Percentiles rank a stretch among this genome's conserved stretches.
Conservation (phyloP, 2,797 vertebrate genomes). For the Kryptolebias ocellatus region DNA sequence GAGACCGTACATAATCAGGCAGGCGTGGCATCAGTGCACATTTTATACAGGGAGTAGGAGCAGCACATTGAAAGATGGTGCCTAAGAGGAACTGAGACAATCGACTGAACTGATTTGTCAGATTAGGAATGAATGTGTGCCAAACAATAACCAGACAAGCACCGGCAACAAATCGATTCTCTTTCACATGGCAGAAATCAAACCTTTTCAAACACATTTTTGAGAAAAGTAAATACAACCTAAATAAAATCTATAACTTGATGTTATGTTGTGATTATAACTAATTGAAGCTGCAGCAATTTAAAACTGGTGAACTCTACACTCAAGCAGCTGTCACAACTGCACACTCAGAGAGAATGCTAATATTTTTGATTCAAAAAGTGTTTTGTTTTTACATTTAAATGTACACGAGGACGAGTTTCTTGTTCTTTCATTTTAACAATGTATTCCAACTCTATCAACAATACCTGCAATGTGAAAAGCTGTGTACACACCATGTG, state of each 20-base stretch:
- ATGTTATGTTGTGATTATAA: not conserved
- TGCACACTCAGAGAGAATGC: not conserved
- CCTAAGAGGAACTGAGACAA: slow-evolving; percentile 26
- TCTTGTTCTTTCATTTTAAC: too few species aligned
- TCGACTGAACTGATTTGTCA: slow-evolving; percentile 25
- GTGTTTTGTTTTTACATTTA: not conserved
- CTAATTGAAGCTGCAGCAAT: not conserved
- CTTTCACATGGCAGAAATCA: not conserved
- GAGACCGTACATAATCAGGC: slow-evolving; percentile 40
- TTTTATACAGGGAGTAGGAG: slow-evolving; percentile 29
- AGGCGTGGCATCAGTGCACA: slow-evolving; percentile 52
- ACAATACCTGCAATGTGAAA: too few species aligned
- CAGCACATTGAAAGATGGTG: slow-evolving; percentile 39
- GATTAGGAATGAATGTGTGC: slow-evolving; percentile 18
- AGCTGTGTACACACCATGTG: too few species aligned
- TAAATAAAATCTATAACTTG: not conserved
- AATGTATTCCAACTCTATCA: too few species aligned
- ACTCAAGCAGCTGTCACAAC: not conserved
- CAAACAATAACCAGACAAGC: slow-evolving; percentile 11
- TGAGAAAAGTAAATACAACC: too few species aligned
- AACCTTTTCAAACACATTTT: not conserved
- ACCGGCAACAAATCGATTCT: slow-evolving; percentile 3
- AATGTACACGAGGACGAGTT: not conserved
- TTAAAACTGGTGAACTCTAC: not conserved
- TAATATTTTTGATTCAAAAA: slow-evolving; percentile 1